Percentiles rank a stretch among this genome's conserved stretches.
Conservation (phyloP, 2,797 vertebrate species). For the Clarias fuscus region DNA sequence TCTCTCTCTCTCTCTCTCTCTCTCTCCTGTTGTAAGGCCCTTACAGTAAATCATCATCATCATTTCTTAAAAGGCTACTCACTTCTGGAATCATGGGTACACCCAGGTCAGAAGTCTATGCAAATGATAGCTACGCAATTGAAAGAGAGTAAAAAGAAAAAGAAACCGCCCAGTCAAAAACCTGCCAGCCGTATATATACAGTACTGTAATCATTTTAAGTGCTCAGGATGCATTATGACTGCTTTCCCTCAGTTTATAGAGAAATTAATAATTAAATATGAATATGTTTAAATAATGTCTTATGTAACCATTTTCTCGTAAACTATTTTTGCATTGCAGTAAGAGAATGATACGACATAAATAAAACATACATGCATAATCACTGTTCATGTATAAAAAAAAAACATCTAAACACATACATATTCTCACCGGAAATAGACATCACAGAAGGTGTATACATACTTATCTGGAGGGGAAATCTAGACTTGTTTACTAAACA, state of each 20-base stretch:
- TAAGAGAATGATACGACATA: too few species aligned
- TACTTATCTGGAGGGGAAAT: too few species aligned
- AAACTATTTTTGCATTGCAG: background rate
- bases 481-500: too few species aligned
- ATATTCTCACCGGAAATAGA: too few species aligned
- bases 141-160: background rate
- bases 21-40: too few species aligned
- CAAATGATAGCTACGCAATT: background rate
- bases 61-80: background rate
- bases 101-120: background rate
- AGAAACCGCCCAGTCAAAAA: background rate
- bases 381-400: too few species aligned
- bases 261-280: background rate
- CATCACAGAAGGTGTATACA: too few species aligned
- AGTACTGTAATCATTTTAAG: background rate
- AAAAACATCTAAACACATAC: too few species aligned
- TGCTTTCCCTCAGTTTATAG: background rate
- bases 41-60: background rate
- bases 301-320: background rate
- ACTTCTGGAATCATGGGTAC: background rate
- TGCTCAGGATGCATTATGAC: background rate
- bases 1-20: too few species aligned
- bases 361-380: too few species aligned
- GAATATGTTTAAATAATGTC: background rate
- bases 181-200: background rate